Base-by-base conservation (phyloP, 92 coral and sea anemone species). In the Palythoa caribaeorum region DNA sequence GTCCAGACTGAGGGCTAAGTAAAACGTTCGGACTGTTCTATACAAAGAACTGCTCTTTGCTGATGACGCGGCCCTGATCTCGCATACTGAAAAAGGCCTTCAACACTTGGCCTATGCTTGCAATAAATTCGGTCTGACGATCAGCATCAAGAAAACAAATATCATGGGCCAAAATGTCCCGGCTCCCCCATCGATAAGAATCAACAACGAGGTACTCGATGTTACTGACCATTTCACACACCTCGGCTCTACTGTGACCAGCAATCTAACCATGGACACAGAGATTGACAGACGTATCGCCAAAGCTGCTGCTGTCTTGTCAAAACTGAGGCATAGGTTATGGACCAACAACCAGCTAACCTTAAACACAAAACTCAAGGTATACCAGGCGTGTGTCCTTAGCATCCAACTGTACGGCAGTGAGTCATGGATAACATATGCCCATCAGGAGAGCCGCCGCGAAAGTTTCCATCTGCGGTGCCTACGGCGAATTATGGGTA, bases 381-480 rank as follows among this genome's bases (percentile, higher is more conserved):
- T 68, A 21, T 69, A 79, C 50, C 76, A 68, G 66, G 85, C 60
- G 76, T 84, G 89, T 16, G 81, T 88, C 14, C 68, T 88, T 68
- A 70, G 87, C 16, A 88, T 69, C 21, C 87, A 68, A 5, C 90
- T 88, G 60, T 88, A 78, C n/a, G 87, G 87, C 68, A 60, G n/a
- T n/a, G n/a, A n/a, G n/a, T n/a, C n/a, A n/a, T n/a, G n/a, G n/a
- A n/a, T n/a, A n/a, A n/a, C n/a, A 65, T 48, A 40, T 40, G 47
- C 47, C 47, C 47, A 40, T 40, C 47, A 40, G 47, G 47, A 40
- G 47, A 40, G 5, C 47, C 47, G 47, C 47, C 47, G 2, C 47
- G 47, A 40, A 40, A 40, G 47, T 2, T 40, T 5, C 47, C 47
- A 40, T 40, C 47, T 40, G 47, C 47, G 5, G 2, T 40, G 47